These are phyloP conservation scores for Collichthys lucidus DNA, from an alignment of 2,113 vertebrate genomes.

Conservation along the genomic window DNA sequence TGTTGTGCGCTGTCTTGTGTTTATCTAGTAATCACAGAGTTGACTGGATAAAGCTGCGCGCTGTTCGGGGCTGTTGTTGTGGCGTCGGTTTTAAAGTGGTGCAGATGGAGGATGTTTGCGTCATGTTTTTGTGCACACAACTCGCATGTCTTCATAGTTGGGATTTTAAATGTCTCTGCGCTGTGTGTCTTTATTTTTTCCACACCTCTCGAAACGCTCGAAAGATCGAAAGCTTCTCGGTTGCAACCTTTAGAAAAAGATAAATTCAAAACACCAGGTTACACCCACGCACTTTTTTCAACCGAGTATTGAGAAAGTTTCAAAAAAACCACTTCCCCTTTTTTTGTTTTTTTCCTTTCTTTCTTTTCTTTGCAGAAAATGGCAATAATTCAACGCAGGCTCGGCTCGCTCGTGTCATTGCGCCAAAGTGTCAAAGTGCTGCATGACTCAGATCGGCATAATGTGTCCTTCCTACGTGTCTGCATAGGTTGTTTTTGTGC, in stretches of 20 bases:
- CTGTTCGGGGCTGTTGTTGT: conserved; percentile 33
- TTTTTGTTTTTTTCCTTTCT: not conserved
- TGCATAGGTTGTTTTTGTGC: conserved; percentile 43
- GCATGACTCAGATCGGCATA: conserved; percentile 48
- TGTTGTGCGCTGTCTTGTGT: conserved; percentile 38
- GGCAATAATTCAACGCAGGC: conserved; percentile 28
- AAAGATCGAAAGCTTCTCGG: conserved; percentile 9
- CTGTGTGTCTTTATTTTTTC: not conserved
- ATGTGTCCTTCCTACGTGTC: conserved; percentile 50
- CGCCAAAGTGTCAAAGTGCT: conserved; percentile 28
- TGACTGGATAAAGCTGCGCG: conserved; percentile 43
- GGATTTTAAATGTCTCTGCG: conserved; percentile 26
- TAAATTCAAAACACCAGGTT: conserved; percentile 28
- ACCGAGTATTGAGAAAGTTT: conserved; percentile 57
- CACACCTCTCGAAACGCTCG: not conserved
- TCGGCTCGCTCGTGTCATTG: conserved; percentile 13
- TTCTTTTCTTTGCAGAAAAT: conserved; percentile 26
- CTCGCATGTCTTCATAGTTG: conserved; percentile 22
- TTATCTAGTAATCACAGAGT: conserved; percentile 45
- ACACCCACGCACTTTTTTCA: conserved; percentile 45
- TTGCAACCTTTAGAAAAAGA: conserved; percentile 51
- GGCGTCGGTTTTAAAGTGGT: conserved; percentile 53
- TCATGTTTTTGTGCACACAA: conserved; percentile 44
- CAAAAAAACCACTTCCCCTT: conserved; percentile 53
- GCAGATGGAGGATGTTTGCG: conserved; percentile 66